Conservation (phyloP, 1,140 invertebrate genomes). For the Rhopalosiphum maidis region DNA sequence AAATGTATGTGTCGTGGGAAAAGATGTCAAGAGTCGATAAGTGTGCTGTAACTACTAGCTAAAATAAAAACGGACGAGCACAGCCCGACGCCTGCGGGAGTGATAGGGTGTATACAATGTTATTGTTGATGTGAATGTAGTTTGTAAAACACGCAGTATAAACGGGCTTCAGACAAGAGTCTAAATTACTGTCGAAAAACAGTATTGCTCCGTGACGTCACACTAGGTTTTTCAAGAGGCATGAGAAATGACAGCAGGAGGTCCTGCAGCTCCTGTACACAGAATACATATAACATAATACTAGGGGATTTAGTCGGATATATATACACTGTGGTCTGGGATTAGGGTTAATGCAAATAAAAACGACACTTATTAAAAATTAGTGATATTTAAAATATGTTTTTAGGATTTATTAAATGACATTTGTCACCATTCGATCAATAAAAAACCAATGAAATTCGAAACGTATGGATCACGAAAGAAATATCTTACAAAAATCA, state of each 20-base stretch:
- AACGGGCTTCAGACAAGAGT: conserved; percentile 47
- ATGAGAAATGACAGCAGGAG: conserved; percentile 51
- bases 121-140: conserved; percentile 48
- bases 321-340: conserved; percentile 33
- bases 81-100: conserved; percentile 46
- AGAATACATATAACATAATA: not conserved
- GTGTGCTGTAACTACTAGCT: not conserved
- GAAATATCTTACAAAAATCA: not conserved
- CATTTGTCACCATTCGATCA: not conserved
- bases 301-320: not conserved
- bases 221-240: conserved; percentile 48
- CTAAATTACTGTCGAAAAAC: conserved; percentile 47
- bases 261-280: conserved; percentile 2
- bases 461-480: not conserved
- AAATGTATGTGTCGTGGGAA: conserved; percentile 46
- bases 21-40: conserved; percentile 55
- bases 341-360: conserved; percentile 16
- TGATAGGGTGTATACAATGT: conserved; percentile 48
- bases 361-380: conserved; percentile 45
- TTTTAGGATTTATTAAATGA: not conserved
- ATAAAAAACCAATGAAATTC: not conserved
- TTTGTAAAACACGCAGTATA: conserved; percentile 50
- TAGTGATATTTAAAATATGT: conserved; percentile 25
- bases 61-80: conserved; percentile 47
- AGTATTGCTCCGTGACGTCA: conserved; percentile 48